phyloP scores from a whole-genome alignment of 1,140 invertebrate genomes.

The Drosophila navojoa region DNA sequence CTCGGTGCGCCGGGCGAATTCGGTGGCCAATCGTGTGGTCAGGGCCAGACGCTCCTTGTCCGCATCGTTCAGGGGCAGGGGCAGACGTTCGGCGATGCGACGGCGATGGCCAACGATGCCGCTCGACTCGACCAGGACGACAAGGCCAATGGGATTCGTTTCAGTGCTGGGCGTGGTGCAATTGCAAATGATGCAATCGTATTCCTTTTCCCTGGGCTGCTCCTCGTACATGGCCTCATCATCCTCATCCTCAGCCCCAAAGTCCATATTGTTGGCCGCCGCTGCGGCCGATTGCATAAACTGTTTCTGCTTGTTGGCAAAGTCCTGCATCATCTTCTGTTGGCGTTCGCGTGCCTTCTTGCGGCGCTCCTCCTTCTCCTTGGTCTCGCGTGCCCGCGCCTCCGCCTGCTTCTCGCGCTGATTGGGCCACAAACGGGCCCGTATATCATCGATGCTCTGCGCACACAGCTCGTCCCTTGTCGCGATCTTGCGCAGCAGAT shows the following conservation, averaged over 20 bases:
- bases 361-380: slow-evolving; percentile 91
- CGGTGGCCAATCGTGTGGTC: slow-evolving; percentile 65
- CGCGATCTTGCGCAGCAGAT: slow-evolving; percentile 90
- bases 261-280: slow-evolving; percentile 88
- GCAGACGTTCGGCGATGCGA: slow-evolving; percentile 67
- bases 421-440: slow-evolving; percentile 90
- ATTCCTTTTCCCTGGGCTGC: slow-evolving; percentile 89
- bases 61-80: slow-evolving; percentile 65
- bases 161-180: slow-evolving; percentile 93
- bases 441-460: slow-evolving; percentile 88
- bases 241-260: slow-evolving; percentile 84
- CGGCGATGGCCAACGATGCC: slow-evolving; percentile 83
- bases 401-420: slow-evolving; percentile 91
- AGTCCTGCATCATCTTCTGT: slow-evolving; percentile 95
- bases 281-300: slow-evolving; percentile 93
- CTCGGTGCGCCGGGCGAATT: slow-evolving; percentile 73
- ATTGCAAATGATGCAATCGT: slow-evolving; percentile 98
- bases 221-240: slow-evolving; percentile 88
- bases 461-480: slow-evolving; percentile 89
- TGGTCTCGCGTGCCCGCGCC: slow-evolving; percentile 88
- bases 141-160: slow-evolving; percentile 94
- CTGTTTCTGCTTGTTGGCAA: slow-evolving; percentile 94
- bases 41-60: slow-evolving; percentile 67
- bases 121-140: slow-evolving; percentile 89
- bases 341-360: slow-evolving; percentile 94